A percentile compares a stretch with the other conserved stretches of the same genome.
Evolutionary conservation across 2,888 invertebrate genomes (phyloP).

Genomic region (Nineta flava): DNA sequence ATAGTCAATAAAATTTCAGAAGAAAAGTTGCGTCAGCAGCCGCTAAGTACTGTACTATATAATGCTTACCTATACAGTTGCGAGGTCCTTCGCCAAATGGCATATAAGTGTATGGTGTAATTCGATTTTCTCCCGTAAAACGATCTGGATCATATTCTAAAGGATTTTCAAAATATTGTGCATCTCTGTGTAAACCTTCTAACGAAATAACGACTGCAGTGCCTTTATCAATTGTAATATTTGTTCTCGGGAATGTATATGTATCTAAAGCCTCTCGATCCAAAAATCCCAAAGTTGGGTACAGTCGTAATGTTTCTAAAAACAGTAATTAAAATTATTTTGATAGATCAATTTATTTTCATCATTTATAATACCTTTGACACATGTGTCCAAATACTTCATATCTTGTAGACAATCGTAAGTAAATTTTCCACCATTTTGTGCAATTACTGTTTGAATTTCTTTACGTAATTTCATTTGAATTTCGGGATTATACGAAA

Average conservation of each 20-base stretch:
- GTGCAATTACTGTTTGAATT: slow-evolving; percentile 21
- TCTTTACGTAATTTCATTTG: slow-evolving; percentile 31
- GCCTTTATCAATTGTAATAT: slow-evolving; percentile 11
- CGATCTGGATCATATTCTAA: slow-evolving; percentile 29
- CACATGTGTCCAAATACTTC: slow-evolving; percentile 33
- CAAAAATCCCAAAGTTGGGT: slow-evolving; percentile 24
- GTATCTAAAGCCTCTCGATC: slow-evolving; percentile 16
- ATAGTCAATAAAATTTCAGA: too few relatives aligned
- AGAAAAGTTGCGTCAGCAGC: too few relatives aligned
- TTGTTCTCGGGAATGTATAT: slow-evolving; percentile 10
- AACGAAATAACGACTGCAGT: slow-evolving; percentile 15
- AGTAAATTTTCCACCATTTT: slow-evolving; percentile 23
- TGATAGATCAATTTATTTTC: too few relatives aligned
- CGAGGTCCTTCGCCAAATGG: slow-evolving; percentile 25
- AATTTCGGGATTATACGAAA: slow-evolving; percentile 27
- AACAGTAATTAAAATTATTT: slow-evolving; percentile 7
- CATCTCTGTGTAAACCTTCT: slow-evolving; percentile 22
- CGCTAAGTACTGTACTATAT: too few relatives aligned
- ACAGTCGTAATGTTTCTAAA: slow-evolving; percentile 27
- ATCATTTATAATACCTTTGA: slow-evolving; percentile 22
- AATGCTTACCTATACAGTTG: slow-evolving; percentile 22
- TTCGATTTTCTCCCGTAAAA: slow-evolving; percentile 22
- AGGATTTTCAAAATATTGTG: slow-evolving; percentile 26
- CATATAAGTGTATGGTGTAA: slow-evolving; percentile 18
- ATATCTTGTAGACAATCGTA: slow-evolving; percentile 31